Evolutionary conservation across 2,113 vertebrate species (phyloP), one percentile per base, ranked within the genome.

Genomic region (Aramus guarauna): DNA sequence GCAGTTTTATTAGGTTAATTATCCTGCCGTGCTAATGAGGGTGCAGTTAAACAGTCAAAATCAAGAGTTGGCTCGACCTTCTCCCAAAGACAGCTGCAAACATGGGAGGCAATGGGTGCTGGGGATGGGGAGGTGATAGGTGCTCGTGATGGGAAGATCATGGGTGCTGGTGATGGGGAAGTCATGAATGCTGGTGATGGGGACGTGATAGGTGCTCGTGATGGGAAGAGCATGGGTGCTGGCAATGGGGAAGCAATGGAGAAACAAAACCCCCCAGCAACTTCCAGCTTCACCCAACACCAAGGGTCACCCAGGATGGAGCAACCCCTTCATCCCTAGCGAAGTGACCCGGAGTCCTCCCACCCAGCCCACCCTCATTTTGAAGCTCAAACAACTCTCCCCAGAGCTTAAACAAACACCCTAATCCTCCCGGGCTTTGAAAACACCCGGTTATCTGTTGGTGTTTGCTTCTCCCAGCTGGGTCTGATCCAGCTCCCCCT

Each of bases 381-480:
- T 43, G 43, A n/a, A 39, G n/a, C 55, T 39, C 43, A 24, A n/a
- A 4, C 18, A 13, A 5, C 19, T 18, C 36, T 60, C 34, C 30
- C n/a, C 15, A 1, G 1, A 2, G 15, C 27, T 11, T 19, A 26
- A 91, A 32, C n/a, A 21, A 62, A 32, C 47, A 30, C 67, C 52
- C 26, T 13, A 5, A 27, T 7, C 55, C 37, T 29, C 21, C 29
- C 1, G 1, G 48, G 39, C 53, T 76, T 45, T 5, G 34, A 19
- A n/a, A 64, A 22, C 48, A 16, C 43, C 10, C 1, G 0, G 1
- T 18, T 72, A 9, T 23, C 47, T 4, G 12, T 15, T 1, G 4
- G 52, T 45, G 60, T 62, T 91, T 23, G 19, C 50, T 72, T 37
- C 52, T 84, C 60, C 66, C 50, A 6, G 34, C 7, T 0, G 6